Evolutionary conservation across 2,797 vertebrate species (phyloP), one percentile per base, ranked within the genome.

Genomic region (Poeciliopsis turneri): DNA sequence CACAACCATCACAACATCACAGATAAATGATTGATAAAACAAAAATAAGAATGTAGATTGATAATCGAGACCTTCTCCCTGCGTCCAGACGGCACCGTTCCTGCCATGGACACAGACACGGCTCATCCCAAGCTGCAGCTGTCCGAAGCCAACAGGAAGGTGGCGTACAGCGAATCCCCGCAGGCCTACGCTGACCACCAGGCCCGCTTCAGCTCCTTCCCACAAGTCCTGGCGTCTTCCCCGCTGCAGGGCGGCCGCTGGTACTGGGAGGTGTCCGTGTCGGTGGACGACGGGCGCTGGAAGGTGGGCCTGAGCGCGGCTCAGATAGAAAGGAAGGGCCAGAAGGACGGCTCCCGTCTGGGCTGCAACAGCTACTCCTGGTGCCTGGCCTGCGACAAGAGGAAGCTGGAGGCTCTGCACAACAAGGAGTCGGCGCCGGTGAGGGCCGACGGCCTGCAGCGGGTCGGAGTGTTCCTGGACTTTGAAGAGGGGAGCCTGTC

Each of bases 331-430:
- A 91, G 96, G 80, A 96, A 96, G 76, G 95, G 96, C 25, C 94
- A 95, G 13, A 95, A 93, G 73, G 94, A 96, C 85, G 82, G 43
- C 81, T 93, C 95, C 28, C 93, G 95, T 6, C 86, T 96, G 72
- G 96, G 96, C 11, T 95, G 94, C 89, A 96, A 96, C 89, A 25
- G 80, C 0, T 86, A 83, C 80, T 97, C 96, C 41, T 97, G 96
- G 96, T 96, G 95, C 89, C 82, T 97, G 83, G 85, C 93, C 20
- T 94, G 86, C 2, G 95, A 96, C 68, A 91, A 72, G 39, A 92
- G 78, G 51, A 95, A 94, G 78, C 76, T 96, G 64, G 95, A 96
- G 70, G 95, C 87, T 2, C 83, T 95, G 70, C 95, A 97, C 4
- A 92, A 96, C 86, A 95, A 95, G 81, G 91, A 72, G 72, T n/a